Evolutionary conservation across 2,888 invertebrate species (phyloP), one percentile per base, ranked within the genome.

Genomic region (Oithona nana): DNA sequence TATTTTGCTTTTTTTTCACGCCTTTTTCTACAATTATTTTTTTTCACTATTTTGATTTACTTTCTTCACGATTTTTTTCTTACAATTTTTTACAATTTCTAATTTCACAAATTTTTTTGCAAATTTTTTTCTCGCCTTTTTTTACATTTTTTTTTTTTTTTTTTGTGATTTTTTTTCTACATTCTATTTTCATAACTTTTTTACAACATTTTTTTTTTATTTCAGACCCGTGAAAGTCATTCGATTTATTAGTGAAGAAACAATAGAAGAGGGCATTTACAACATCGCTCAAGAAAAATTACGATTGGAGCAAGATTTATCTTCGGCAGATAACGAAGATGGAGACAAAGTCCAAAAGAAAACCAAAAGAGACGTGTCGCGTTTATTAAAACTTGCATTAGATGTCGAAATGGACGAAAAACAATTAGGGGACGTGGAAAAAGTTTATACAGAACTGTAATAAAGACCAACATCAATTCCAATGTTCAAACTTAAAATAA

Each of bases 181-280:
- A 30, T 29, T 29, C 16, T 28, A 29, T 31, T 22, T 22, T 20
- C 3, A 59, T n/a, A 4, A 16, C 56, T 59, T n/a, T n/a, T 58
- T n/a, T n/a, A 22, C 13, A 20, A 22, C 58, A 57, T 28, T 16
- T 24, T 1, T 16, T 57, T 16, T 29, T 24, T 60, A 59, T n/a
- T 71, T 54, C 69, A 84, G 86, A 66, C 84, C 87, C 0, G 95
- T 97, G 6, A 82, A 78, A 49, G 87, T 95, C 65, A 83, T 88
- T 72, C 80, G 92, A 68, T 76, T 95, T 59, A 78, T 97, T 65
- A 82, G 86, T 65, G 80, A 85, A 68, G 84, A 83, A 61, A 89
- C 92, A 13, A 88, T 95, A 66, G 94, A 95, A 73, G 93, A 93
- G 73, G 88, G 85, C 48, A 95, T 97, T 80, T 80, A 85, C 69